Evolutionary conservation across 2,888 invertebrate species (phyloP).

Genomic region (Frankliniella fusca): DNA sequence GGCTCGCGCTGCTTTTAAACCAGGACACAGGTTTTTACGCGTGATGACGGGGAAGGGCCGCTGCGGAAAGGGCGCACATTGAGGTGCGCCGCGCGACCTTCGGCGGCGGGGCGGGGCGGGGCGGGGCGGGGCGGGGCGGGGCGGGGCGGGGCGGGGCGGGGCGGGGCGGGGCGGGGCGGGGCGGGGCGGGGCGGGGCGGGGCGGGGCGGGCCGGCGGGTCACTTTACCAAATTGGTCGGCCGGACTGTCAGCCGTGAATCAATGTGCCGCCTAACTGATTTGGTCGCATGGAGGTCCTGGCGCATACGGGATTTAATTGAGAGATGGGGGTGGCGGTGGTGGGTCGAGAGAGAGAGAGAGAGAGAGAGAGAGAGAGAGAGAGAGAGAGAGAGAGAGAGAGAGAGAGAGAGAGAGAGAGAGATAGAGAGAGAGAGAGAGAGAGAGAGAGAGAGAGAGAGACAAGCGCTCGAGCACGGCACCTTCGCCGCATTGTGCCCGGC

Average conservation of each 20-base stretch:
- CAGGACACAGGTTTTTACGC: too few relatives aligned
- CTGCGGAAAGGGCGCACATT: too few relatives aligned
- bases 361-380: neutral
- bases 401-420: neutral
- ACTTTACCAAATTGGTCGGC: neutral
- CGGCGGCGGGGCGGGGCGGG: neutral
- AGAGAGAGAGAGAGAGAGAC: too few relatives aligned
- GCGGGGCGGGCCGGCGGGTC: neutral
- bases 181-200: neutral
- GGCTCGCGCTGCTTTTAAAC: too few relatives aligned
- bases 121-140: neutral
- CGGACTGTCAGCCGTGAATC: neutral
- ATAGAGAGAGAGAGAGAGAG: too few relatives aligned
- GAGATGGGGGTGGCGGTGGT: neutral
- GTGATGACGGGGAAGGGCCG: too few relatives aligned
- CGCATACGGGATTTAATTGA: neutral
- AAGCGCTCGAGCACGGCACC: too few relatives aligned
- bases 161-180: neutral
- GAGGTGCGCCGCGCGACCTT: too few relatives aligned
- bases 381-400: neutral
- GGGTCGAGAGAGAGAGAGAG: neutral
- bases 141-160: neutral
- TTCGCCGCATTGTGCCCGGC: too few relatives aligned
- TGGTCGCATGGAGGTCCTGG: neutral
- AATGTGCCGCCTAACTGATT: neutral